Evolutionary conservation across 2,888 invertebrate species (phyloP), one percentile per base, ranked within the genome.

Genomic region (Chirona hameri): DNA sequence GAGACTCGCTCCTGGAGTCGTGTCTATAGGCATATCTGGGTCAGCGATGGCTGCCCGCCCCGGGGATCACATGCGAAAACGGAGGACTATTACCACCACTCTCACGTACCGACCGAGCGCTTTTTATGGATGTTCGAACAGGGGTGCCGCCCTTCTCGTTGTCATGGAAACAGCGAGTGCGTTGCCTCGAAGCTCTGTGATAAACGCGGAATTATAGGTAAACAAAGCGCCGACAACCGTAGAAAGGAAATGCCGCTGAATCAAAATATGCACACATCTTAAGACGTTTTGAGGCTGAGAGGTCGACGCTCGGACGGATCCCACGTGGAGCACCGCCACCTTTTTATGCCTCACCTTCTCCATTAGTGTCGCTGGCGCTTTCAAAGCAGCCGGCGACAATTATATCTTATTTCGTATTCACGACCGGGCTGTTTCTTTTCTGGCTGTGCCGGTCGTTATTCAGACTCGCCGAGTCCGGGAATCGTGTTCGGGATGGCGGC

Each of bases 331-430:
- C 10, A 10, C 1, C 9, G 76, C 52, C 21, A 39, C 39, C 76
- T 46, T 76, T 76, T 76, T 76, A 46, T 46, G 39, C 39, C 24
- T 31, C 46, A n/a, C 24, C 24, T 9, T 39, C 76, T 46, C 76
- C 76, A 76, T 76, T 76, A 76, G 76, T 46, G 24, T 24, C 76
- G 76, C 76, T 24, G 76, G 39, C 18, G 46, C 18, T 46, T 76
- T 76, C 76, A 76, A 76, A 76, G 39, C 76, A 76, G 76, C 21
- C 39, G 76, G 39, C 76, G 76, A 46, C 24, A 76, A 76, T 76
- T 76, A 76, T 76, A 76, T 76, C 76, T 76, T 76, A 39, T 46
- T 46, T 76, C 39, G 39, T 24, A 46, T 46, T 76, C 39, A 46
- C 76, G 76, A 24, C 76, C 12, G 76, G 39, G 21, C 76, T 7